Evolutionary conservation across 1,140 invertebrate species (phyloP).

Genomic region (Ceratina japonica): DNA sequence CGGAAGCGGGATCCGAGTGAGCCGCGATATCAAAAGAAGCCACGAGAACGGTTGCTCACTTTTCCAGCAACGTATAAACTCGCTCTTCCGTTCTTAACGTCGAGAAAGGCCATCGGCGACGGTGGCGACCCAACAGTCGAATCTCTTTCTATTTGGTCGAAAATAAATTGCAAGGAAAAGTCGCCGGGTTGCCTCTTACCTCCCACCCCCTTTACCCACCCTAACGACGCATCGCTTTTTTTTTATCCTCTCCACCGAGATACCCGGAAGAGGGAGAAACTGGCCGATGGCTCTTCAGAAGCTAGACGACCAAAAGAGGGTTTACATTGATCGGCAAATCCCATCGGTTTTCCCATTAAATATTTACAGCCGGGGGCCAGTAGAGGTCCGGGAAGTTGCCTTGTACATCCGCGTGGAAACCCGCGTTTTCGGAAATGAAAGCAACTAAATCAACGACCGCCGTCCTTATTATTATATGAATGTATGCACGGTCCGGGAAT

Average conservation of each 20-base stretch:
- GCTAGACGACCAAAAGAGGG: conserved; percentile 52
- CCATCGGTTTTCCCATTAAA: conserved; percentile 66
- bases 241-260: neutral
- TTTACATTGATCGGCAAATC: conserved; percentile 67
- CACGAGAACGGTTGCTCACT: neutral
- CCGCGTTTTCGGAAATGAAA: neutral
- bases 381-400: conserved; percentile 24
- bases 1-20: conserved; percentile 21
- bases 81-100: conserved; percentile 27
- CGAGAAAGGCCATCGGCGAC: conserved; percentile 34
- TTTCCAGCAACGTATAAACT: conserved; percentile 30
- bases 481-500: no score
- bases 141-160: conserved; percentile 54
- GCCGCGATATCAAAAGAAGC: conserved; percentile 57
- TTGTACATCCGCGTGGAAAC: conserved; percentile 20
- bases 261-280: conserved; percentile 39
- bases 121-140: conserved; percentile 44
- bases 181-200: conserved; percentile 4
- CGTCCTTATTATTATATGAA: neutral
- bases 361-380: conserved; percentile 62
- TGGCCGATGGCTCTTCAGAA: conserved; percentile 31
- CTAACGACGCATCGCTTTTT: neutral
- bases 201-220: neutral
- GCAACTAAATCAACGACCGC: conserved; percentile 14
- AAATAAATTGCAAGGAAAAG: conserved; percentile 62